phyloP scores from a whole-genome alignment of 1,140 invertebrate species.

The Dinoponera quadriceps region DNA sequence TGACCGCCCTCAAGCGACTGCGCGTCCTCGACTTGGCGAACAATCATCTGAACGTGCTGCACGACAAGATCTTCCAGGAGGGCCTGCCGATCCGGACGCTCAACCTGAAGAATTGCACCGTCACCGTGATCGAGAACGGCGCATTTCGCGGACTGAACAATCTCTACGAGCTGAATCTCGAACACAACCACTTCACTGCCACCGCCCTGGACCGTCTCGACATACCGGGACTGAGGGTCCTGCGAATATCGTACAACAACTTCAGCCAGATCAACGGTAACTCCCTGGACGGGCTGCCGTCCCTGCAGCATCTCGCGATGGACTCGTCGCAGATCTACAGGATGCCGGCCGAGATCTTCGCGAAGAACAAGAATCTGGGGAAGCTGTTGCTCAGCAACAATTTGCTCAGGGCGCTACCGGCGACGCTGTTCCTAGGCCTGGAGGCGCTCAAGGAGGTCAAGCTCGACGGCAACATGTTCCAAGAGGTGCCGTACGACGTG shows the following conservation, averaged over 20 bases:
- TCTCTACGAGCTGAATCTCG: conserved; percentile 90
- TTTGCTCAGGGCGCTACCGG: conserved; percentile 87
- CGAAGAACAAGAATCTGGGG: conserved; percentile 91
- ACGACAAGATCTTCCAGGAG: conserved; percentile 88
- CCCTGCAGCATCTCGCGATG: conserved; percentile 90
- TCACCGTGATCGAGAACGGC: conserved; percentile 88
- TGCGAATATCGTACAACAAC: conserved; percentile 92
- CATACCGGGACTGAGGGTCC: conserved; percentile 90
- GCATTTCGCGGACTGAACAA: conserved; percentile 89
- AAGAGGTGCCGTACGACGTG: conserved; percentile 91
- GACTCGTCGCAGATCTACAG: conserved; percentile 89
- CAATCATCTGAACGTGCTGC: conserved; percentile 87
- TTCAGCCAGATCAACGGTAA: conserved; percentile 89
- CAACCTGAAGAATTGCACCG: conserved; percentile 88
- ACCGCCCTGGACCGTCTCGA: conserved; percentile 90
- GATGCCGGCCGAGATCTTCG: conserved; percentile 90
- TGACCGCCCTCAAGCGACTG: conserved; percentile 87
- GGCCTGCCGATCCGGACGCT: conserved; percentile 87
- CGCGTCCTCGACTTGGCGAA: conserved; percentile 88
- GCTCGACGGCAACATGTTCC: conserved; percentile 90
- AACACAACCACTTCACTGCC: conserved; percentile 90
- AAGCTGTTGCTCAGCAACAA: conserved; percentile 91
- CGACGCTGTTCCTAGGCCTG: conserved; percentile 89
- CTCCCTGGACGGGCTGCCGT: conserved; percentile 91
- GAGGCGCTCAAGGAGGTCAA: conserved; percentile 91